Conservation (phyloP, 2,797 vertebrate genomes). For the Masticophis lateralis region DNA sequence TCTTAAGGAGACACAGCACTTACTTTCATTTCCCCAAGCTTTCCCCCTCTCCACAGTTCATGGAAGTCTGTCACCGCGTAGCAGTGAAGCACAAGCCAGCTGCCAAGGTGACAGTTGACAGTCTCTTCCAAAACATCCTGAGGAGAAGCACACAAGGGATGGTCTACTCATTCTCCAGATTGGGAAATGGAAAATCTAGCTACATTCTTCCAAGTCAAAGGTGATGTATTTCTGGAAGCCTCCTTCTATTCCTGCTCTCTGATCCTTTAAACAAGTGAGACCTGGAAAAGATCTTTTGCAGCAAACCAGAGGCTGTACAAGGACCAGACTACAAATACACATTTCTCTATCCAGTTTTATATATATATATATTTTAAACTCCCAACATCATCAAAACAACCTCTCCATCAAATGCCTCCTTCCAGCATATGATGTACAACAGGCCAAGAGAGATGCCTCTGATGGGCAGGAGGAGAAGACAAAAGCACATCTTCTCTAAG, state of each 20-base stretch:
- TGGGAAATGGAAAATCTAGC: neutral
- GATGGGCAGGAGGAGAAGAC: neutral
- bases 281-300: neutral
- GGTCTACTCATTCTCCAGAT: neutral
- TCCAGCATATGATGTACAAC: neutral
- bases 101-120: neutral
- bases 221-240: neutral
- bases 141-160: neutral
- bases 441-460: neutral
- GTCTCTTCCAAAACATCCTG: neutral
- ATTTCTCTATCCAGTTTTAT: neutral
- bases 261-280: neutral
- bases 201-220: neutral
- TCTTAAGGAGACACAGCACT: too few relatives aligned
- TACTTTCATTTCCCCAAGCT: too few relatives aligned
- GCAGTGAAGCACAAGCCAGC: too few relatives aligned
- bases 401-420: neutral
- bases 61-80: too few relatives aligned
- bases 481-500: accelerated
- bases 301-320: neutral
- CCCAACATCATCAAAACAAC: neutral
- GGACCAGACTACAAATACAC: neutral
- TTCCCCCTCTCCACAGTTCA: too few relatives aligned
- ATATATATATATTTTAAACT: neutral
- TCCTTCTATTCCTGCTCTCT: neutral